Base-by-base conservation (phyloP, 2,888 invertebrate genomes). In the Dexiosoma caninum region DNA sequence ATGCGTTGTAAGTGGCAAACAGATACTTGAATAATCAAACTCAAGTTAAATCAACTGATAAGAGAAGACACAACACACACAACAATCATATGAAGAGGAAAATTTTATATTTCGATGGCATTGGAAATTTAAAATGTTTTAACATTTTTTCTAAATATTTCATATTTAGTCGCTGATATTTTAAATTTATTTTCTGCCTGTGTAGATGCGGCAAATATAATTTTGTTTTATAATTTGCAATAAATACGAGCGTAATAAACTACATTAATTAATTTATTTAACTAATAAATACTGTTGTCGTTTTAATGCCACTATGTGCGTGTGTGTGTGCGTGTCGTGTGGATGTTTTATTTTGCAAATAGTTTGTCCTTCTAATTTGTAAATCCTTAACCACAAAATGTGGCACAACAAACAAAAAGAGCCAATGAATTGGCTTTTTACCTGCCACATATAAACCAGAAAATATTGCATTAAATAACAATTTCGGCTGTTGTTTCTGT, bases 341-440 rank as follows among this genome's bases (percentile, higher is more conserved):
- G n/a, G n/a, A n/a, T n/a, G 9, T 66, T 19, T 49, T 30, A 19
- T 62, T 62, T 64, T 49, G 30, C 23, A 49, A 74, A 69, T 32
- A 42, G 62, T 74, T 78, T 69, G 62, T 69, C 44, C 55, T 55
- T 40, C 46, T 49, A 76, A 76, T 76, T 76, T 49, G 44, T 71
- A 70, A 75, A 76, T 55, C 71, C 53, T 49, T 27, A 42, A 71
- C 80, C 80, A 53, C 75, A 76, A 53, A 70, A 76, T 76, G 37
- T 27, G 40, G 16, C 53, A 37, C 21, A 53, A 44, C 19, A 53
- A 64, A 64, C 32, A 57, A 59, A 14, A n/a, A 27, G n/a, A 76
- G 46, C 55, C 71, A 60, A 62, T 35, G 71, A 80, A 72, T 76
- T 76, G 71, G 71, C 80, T 72, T 80, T 76, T 80, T 76, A 80